Evolutionary conservation across 2,797 vertebrate species (phyloP), one percentile per base, ranked within the genome.

Genomic region (Choloepus didactylus): DNA sequence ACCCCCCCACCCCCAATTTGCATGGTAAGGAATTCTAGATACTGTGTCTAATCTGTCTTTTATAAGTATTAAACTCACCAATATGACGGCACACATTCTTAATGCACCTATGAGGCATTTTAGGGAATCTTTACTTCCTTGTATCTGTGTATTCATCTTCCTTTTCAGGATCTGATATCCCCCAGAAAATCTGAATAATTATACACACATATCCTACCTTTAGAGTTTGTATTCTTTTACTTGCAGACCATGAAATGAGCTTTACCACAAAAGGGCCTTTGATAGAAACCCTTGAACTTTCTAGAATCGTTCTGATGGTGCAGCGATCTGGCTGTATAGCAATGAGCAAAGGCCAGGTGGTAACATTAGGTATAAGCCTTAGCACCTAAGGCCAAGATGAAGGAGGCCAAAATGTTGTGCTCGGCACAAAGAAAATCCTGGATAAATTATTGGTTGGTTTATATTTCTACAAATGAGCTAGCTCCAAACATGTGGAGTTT

Each of bases 181-280:
- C 56, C 81, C 19, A 64, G 54, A 70, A 72, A 59, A 67, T 9
- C 44, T 31, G 66, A 91, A 49, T 51, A 9, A 66, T 62, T 46
- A 23, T 51, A 75, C 25, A 51, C 5, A 25, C 3, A 12, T 35
- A 38, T 2, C 41, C 31, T 23, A 31, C 35, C 38, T 77, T 54
- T 29, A 29, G 67, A 86, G 73, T 77, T 15, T 77, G 19, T 10
- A 35, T 69, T 62, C 35, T 46, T 91, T 86, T 27, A 73, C 64
- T 51, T 95, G 41, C 27, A 75, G 66, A 51, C 21, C 46, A 59
- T 9, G 19, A 95, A 35, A 83, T 77, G 14, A 84, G 19, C 51
- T 73, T 79, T 96, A 60, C 85, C 11, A 79, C 15, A 35, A 75
- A 96, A 94, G 54, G 10, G 11, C 21, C 72, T 35, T 80, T 80